These are phyloP conservation scores for Albula goreensis DNA, from an alignment of 2,113 vertebrate genomes.

Conservation along the genomic window DNA sequence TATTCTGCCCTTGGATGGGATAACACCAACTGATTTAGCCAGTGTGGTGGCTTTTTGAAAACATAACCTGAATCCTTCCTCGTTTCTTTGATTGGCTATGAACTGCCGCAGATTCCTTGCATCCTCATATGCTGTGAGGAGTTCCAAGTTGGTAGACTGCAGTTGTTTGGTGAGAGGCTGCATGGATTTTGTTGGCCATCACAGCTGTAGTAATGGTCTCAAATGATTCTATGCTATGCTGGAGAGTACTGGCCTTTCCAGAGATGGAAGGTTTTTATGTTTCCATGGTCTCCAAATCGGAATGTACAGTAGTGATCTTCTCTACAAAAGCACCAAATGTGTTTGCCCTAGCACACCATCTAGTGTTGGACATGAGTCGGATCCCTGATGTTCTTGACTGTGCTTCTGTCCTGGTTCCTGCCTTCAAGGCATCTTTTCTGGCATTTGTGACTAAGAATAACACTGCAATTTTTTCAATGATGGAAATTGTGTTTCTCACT, in stretches of 20 bases:
- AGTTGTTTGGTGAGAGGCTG: constrained; percentile 24
- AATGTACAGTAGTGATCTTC: constrained; percentile 21
- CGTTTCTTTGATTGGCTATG: constrained; percentile 20
- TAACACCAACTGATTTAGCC: constrained; percentile 20
- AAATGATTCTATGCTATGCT: constrained; percentile 24
- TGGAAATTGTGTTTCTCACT: background rate
- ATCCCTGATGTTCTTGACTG: constrained; percentile 27
- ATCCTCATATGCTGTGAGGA: constrained; percentile 23
- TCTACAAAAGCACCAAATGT: constrained; percentile 18
- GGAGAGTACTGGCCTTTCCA: constrained; percentile 19
- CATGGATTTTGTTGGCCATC: constrained; percentile 7
- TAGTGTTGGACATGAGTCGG: constrained; percentile 27
- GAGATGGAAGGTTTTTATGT: constrained; percentile 17
- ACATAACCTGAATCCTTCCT: constrained; percentile 22
- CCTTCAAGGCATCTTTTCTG: constrained; percentile 20
- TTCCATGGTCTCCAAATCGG: constrained; percentile 24
- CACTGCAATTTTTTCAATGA: background rate
- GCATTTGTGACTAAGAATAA: background rate
- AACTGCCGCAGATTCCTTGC: constrained; percentile 27
- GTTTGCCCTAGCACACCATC: constrained; percentile 27
- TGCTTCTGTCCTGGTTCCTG: background rate
- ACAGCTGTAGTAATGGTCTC: constrained; percentile 24
- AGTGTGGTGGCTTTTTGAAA: constrained; percentile 31
- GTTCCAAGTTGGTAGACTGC: constrained; percentile 22
- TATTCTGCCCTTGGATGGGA: constrained; percentile 25